Conservation (phyloP, 2,888 invertebrate species). For the Eilema griseolum region DNA sequence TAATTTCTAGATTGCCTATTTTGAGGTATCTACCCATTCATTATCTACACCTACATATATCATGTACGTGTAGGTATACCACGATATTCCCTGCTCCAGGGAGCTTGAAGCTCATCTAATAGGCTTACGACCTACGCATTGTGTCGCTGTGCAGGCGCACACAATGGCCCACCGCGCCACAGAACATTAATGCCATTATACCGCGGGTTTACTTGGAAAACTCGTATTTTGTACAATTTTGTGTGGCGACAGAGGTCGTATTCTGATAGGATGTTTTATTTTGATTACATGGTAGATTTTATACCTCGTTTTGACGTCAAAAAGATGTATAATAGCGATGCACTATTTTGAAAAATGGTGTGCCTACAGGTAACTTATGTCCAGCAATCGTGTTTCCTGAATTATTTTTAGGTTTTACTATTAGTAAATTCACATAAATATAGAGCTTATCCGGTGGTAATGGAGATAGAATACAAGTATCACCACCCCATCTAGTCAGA, state of each 20-base stretch:
- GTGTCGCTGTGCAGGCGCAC: not conserved
- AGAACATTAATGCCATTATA: conserved; percentile 39
- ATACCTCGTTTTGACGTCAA: too few species aligned
- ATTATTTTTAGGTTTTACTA: too few species aligned
- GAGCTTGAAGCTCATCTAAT: conserved; percentile 13
- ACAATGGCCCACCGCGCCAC: conserved; percentile 4
- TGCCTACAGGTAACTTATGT: too few species aligned
- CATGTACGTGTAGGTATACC: not conserved
- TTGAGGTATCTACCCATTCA: too few species aligned
- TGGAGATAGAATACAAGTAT: too few species aligned
- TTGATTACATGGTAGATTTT: not conserved
- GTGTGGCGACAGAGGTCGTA: conserved; percentile 27
- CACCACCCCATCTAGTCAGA: too few species aligned
- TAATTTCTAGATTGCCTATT: not conserved
- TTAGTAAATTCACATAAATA: too few species aligned
- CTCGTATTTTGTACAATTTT: conserved; percentile 50
- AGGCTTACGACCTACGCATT: conserved; percentile 24
- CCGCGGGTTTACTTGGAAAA: conserved; percentile 42
- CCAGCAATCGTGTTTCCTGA: too few species aligned
- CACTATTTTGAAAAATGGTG: too few species aligned
- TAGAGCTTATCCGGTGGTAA: too few species aligned
- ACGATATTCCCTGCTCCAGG: not conserved
- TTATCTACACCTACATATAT: not conserved
- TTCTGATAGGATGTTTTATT: conserved; percentile 29
- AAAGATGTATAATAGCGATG: too few species aligned